Evolutionary conservation across 2,113 vertebrate genomes (phyloP), one percentile per base, ranked within the genome.

Genomic region (Pituophis catenifer): DNA sequence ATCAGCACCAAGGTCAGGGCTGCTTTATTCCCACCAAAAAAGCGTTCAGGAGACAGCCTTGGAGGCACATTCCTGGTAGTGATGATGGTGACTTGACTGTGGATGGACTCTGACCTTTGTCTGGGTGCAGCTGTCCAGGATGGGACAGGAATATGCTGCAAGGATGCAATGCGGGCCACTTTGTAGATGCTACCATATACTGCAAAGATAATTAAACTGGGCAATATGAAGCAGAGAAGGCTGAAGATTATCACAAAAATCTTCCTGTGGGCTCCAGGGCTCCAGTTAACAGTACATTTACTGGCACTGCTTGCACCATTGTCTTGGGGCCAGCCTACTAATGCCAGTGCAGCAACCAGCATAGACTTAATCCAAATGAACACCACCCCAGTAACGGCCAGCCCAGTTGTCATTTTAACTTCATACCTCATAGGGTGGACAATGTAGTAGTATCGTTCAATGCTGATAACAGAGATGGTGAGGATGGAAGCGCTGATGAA

Each of bases 381-480:
- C 85, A 97, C 95, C 93, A 99, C 97, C 3, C 98, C 97, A 0
- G 96, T 97, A 19, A 98, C 96, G 0, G 98, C 98, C 24, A 99
- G 96, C 93, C 97, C 96, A 21, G 98, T 96, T 0, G 98, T 98
- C 96, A 99, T 99, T 94, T 99, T 98, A 23, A 98, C 98, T 95
- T 98, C 98, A 1, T 99, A 99, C 94, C 97, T 98, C 98, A 99
- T 97, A 13, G 99, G 99, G 54, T 99, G 99, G 50, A 98, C 98
- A 0, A 99, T 99, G 96, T 99, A 98, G 95, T 99, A 99, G 96
- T 98, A 99, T 33, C 99, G 97, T 95, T 99, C 99, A n/a, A 99
- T 97, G 0, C 98, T 99, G 95, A 99, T 99, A 70, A 98, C 97
- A 0, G 98, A 98, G 96, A 99, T 97, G 70, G 99, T 99, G 86